Conservation (phyloP, 2,888 invertebrate genomes). For the Hemaris fuciformis region DNA sequence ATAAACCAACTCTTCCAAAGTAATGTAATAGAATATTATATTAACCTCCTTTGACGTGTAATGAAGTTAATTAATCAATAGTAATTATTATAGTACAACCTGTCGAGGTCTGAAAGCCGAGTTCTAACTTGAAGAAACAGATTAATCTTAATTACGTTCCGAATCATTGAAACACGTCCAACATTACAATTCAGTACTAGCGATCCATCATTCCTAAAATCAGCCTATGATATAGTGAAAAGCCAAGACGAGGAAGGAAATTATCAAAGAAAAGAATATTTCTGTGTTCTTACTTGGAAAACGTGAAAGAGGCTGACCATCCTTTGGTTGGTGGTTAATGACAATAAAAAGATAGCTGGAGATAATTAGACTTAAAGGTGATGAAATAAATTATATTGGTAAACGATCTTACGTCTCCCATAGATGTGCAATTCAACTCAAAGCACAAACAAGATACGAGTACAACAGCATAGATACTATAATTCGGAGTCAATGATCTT, state of each 20-base stretch:
- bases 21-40: background rate
- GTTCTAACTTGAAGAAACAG: background rate
- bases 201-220: background rate
- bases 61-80: background rate
- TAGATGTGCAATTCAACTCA: too few relatives aligned
- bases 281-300: too few relatives aligned
- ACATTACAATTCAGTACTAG: background rate
- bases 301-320: too few relatives aligned
- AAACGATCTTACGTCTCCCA: too few relatives aligned
- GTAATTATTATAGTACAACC: background rate
- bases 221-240: background rate
- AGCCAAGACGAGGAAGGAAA: background rate
- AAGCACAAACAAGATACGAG: too few relatives aligned
- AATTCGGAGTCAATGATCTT: too few relatives aligned
- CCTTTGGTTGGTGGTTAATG: too few relatives aligned
- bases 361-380: too few relatives aligned
- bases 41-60: background rate
- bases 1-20: too few relatives aligned
- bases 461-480: too few relatives aligned
- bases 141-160: background rate
- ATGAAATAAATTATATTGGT: too few relatives aligned
- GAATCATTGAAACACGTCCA: background rate
- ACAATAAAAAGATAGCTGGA: too few relatives aligned
- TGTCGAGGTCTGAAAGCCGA: background rate
- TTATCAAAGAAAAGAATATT: background rate